A percentile compares a stretch with the other conserved stretches of the same genome.
Evolutionary conservation across 2,113 vertebrate species (phyloP).

Genomic region (Amphilophus citrinellus): DNA sequence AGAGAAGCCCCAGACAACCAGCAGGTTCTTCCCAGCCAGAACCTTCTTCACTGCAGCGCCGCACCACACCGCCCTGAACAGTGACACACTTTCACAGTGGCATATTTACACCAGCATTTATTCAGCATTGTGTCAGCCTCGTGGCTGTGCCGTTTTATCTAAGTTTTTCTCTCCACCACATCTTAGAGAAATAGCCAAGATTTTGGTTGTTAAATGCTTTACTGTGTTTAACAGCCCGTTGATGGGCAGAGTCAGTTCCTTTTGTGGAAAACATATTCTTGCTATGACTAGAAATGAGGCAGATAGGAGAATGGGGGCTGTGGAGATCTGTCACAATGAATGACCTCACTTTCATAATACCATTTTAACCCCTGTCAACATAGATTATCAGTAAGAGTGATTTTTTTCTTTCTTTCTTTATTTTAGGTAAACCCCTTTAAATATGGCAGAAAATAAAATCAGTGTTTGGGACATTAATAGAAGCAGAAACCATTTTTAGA

Average conservation of each 20-base stretch:
- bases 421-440: too few species aligned
- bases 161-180: not conserved
- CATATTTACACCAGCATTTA: conserved; percentile 1
- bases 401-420: not conserved
- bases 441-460: too few species aligned
- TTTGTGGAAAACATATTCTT: not conserved
- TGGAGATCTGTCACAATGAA: not conserved
- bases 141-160: not conserved
- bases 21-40: not conserved
- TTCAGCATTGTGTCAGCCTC: not conserved
- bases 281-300: not conserved
- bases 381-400: not conserved
- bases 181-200: not conserved
- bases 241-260: not conserved
- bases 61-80: not conserved
- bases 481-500: not conserved
- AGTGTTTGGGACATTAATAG: not conserved
- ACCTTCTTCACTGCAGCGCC: not conserved
- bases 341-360: not conserved
- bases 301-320: not conserved
- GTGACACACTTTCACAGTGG: not conserved
- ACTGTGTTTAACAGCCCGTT: not conserved
- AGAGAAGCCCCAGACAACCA: not conserved
- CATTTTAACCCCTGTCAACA: not conserved
- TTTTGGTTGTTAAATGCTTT: not conserved